Evolutionary conservation across 2,113 vertebrate genomes (phyloP).

Genomic region (Nyctibius bracteatus): DNA sequence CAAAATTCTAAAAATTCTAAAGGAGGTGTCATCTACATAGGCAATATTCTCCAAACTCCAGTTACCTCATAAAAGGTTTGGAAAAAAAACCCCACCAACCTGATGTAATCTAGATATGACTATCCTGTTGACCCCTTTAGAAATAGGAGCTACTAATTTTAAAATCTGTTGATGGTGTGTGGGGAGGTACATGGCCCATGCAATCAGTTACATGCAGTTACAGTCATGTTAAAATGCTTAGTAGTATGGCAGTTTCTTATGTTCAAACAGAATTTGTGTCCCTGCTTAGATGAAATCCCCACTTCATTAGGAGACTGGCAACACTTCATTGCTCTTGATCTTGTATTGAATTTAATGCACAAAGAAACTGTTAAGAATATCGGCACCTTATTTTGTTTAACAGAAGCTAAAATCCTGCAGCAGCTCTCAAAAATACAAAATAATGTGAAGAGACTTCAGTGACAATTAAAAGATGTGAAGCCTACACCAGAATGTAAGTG

Average conservation of each 20-base stretch:
- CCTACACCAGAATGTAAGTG: slow-evolving; percentile 84
- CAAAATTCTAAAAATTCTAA: background rate
- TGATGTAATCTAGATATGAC: background rate
- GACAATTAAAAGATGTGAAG: slow-evolving; percentile 81
- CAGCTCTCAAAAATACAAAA: slow-evolving; percentile 83
- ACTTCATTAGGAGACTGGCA: no score
- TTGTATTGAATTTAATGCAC: background rate
- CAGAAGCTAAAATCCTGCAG: slow-evolving; percentile 81
- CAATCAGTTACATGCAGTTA: background rate
- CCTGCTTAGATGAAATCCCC: background rate
- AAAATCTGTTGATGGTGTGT: background rate
- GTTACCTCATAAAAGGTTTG: background rate
- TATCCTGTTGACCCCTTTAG: background rate
- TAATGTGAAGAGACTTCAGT: slow-evolving; percentile 82
- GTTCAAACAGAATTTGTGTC: background rate
- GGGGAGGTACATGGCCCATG: fast-evolving
- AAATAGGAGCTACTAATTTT: background rate
- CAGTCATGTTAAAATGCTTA: background rate
- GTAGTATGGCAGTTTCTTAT: background rate
- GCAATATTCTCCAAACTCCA: background rate
- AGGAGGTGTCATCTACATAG: background rate
- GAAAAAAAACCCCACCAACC: background rate
- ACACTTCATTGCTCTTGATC: background rate
- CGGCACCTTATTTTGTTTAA: slow-evolving; percentile 1
- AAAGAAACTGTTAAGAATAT: background rate